Conservation (phyloP, 2,797 vertebrate genomes). For the Coilia nasus region DNA sequence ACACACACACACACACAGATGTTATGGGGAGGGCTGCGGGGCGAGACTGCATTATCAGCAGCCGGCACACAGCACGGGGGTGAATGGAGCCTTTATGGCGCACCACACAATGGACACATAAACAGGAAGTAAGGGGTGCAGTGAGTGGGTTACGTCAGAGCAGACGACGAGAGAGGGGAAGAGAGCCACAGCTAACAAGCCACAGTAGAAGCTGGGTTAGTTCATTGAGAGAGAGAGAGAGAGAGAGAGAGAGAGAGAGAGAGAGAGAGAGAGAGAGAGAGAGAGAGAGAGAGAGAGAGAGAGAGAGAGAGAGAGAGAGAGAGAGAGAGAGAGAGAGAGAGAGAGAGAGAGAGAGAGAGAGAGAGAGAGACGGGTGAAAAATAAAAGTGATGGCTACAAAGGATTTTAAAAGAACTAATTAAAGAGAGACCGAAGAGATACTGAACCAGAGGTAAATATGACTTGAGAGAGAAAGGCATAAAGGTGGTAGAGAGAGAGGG, state of each 20-base stretch:
- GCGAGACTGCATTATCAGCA: conserved; percentile 1
- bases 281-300: not conserved
- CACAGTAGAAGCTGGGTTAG: conserved; percentile 4
- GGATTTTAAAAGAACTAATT: not conserved
- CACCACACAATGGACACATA: not conserved
- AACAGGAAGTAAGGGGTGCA: conserved; percentile 14
- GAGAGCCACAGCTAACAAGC: not conserved
- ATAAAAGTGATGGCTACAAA: not conserved
- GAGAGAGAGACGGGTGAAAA: not conserved
- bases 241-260: not conserved
- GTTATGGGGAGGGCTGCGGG: not conserved
- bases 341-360: not conserved
- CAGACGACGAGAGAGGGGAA: not conserved
- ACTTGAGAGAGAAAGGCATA: conserved; percentile 25
- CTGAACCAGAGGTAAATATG: not conserved
- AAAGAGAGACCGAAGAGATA: not conserved
- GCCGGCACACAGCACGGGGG: not conserved
- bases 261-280: not conserved
- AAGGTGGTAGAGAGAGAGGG: conserved; percentile 58
- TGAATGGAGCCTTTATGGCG: not conserved
- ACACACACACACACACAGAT: not conserved
- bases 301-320: not conserved
- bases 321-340: not conserved
- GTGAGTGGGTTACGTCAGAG: not conserved
- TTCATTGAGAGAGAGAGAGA: not conserved